Base-by-base conservation (phyloP, 2,113 vertebrate species). In the Capricornis sumatraensis region DNA sequence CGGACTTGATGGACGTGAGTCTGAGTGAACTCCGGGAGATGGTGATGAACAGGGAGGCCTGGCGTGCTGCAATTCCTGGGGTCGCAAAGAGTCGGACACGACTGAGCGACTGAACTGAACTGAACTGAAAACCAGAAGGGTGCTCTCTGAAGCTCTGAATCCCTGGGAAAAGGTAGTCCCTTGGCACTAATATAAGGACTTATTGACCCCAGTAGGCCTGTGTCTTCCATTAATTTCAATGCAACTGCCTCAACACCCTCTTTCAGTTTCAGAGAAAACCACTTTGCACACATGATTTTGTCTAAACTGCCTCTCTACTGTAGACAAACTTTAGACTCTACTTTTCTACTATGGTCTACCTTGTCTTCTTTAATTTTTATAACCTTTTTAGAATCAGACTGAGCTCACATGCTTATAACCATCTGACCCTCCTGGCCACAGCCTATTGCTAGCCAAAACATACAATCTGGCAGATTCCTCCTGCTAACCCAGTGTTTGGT, bases 201-300 rank as follows among this genome's bases (percentile, higher is more conserved):
- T 87, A 92, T 23, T 85, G 43, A 62, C 36, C 36, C 67, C n/a
- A 47, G 6, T 45, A 33, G 30, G 45, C 62, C 92, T 92, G 28
- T 81, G 60, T 84, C 58, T 91, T 94, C 33, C 17, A 50, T 82
- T 94, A 89, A 93, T 95, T 95, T 71, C 78, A 91, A 30, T 45
- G 23, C n/a, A 93, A 90, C n/a, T 85, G 85, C 64, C 21, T 45
- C 57, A 57, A 89, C 43, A 89, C 15, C 25, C 17, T 84, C n/a
- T 91, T 95, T 92, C 23, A 28, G 19, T 97, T 91, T 95, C 55
- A 88, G 57, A 91, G 40, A 94, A 52, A 28, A 88, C n/a, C 16
- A 57, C 25, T 60, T 47, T 27, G 62, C 40, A 89, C 55, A 67
- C 33, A 28, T 76, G 52, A 33, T 50, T 97, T 97, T 92, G 33